Evolutionary conservation across 2,113 vertebrate genomes (phyloP).

Genomic region (Rhinopomastus cyanomelas): DNA sequence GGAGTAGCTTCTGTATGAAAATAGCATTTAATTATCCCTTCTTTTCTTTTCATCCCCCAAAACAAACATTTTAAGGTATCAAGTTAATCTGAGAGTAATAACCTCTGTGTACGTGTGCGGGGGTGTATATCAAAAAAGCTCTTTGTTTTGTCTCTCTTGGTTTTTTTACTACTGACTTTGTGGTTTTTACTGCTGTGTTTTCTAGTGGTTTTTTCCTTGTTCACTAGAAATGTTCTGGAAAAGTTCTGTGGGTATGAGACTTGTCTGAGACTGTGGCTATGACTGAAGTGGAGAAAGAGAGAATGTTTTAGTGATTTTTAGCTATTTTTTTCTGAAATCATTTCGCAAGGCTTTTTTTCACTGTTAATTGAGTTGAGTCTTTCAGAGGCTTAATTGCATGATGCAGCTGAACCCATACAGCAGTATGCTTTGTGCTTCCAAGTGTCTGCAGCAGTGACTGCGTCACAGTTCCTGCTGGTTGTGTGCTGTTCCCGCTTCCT

Average conservation of each 20-base stretch:
- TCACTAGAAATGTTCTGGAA: background rate
- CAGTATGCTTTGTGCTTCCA: background rate
- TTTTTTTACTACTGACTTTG: background rate
- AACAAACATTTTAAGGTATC: background rate
- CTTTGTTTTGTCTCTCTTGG: background rate
- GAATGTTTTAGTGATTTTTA: background rate
- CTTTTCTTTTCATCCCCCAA: background rate
- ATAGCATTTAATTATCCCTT: background rate
- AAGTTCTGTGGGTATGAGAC: background rate
- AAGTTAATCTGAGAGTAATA: background rate
- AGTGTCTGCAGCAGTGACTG: fast-evolving
- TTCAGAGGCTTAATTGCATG: background rate
- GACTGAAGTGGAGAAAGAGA: background rate
- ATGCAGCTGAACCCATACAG: background rate
- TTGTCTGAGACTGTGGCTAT: background rate
- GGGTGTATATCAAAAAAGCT: background rate
- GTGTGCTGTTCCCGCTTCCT: background rate
- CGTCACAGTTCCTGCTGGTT: background rate
- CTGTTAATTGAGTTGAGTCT: background rate
- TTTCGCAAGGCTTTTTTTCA: background rate
- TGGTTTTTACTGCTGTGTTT: background rate
- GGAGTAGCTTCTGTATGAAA: background rate
- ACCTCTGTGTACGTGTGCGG: background rate
- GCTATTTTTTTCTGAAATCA: background rate
- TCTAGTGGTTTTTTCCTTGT: background rate